Conservation (phyloP, 2,888 invertebrate species). For the Polyploca ridens region DNA sequence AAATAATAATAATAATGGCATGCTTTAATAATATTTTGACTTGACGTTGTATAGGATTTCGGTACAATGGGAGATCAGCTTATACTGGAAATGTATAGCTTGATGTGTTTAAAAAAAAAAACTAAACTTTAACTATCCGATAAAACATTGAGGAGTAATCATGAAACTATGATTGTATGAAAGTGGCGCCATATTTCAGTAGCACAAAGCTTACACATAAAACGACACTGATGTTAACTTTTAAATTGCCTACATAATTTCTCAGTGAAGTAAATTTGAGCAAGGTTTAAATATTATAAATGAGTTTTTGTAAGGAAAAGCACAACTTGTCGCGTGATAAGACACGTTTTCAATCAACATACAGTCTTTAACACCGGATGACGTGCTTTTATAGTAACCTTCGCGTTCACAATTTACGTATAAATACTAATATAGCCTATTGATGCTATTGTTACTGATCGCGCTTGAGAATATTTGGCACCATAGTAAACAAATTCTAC, state of each 20-base stretch:
- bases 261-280: constrained; percentile 14
- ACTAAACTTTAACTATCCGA: no score
- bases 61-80: no score
- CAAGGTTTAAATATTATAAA: constrained; percentile 46
- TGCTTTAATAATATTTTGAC: no score
- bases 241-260: background rate
- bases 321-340: constrained; percentile 67
- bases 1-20: no score
- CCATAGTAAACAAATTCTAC: no score
- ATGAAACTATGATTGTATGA: no score
- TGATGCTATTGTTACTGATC: background rate
- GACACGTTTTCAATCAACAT: constrained; percentile 82
- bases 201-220: no score
- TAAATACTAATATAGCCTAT: background rate
- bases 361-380: constrained; percentile 56
- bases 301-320: constrained; percentile 50
- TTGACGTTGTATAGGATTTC: no score
- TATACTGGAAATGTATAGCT: no score
- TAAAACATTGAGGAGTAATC: no score
- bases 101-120: no score
- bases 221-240: background rate
- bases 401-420: background rate
- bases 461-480: background rate
- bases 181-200: no score
- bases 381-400: constrained; percentile 28